Conservation (phyloP, 2,113 vertebrate species). For the Misgurnus mizolepis region DNA sequence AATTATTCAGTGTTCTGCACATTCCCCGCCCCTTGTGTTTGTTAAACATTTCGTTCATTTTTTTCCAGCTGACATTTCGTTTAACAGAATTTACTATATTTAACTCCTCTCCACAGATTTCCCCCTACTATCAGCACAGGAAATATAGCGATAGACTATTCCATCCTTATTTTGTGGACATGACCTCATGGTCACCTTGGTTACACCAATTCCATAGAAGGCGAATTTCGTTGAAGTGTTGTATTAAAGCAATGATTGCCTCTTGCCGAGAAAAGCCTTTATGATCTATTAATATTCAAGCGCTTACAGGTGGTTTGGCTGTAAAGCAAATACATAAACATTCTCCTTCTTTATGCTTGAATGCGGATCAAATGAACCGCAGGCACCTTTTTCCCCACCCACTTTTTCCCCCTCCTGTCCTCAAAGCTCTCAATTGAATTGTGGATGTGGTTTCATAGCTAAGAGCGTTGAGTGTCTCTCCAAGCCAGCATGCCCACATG, state of each 20-base stretch:
- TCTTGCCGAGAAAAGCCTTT: slow-evolving; percentile 73
- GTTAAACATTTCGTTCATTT: too few species aligned
- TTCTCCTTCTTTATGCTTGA: slow-evolving; percentile 74
- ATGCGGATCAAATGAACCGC: slow-evolving; percentile 81
- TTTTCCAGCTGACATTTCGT: not conserved
- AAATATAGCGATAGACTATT: slow-evolving; percentile 37
- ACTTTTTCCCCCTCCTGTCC: slow-evolving; percentile 54
- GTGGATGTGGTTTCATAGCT: slow-evolving; percentile 68
- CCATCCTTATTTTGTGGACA: slow-evolving; percentile 63
- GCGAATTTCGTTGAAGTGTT: slow-evolving; percentile 34
- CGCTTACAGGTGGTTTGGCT: slow-evolving; percentile 80
- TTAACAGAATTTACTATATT: not conserved
- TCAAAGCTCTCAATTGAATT: slow-evolving; percentile 63
- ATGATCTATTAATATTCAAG: slow-evolving; percentile 83
- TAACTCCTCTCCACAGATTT: not conserved
- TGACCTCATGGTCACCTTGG: slow-evolving; percentile 55
- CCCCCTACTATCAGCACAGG: not conserved
- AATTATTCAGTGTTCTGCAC: not conserved
- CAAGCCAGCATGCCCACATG: slow-evolving; percentile 37
- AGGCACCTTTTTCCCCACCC: slow-evolving; percentile 66
- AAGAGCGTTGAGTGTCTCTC: slow-evolving; percentile 35
- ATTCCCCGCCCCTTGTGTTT: too few species aligned
- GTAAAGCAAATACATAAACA: slow-evolving; percentile 80
- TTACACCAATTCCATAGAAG: slow-evolving; percentile 22
- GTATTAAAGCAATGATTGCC: slow-evolving; percentile 68